Evolutionary conservation across 2,888 invertebrate genomes (phyloP), one percentile per base, ranked within the genome.

Genomic region (Ashinkailepas kermadecensis): DNA sequence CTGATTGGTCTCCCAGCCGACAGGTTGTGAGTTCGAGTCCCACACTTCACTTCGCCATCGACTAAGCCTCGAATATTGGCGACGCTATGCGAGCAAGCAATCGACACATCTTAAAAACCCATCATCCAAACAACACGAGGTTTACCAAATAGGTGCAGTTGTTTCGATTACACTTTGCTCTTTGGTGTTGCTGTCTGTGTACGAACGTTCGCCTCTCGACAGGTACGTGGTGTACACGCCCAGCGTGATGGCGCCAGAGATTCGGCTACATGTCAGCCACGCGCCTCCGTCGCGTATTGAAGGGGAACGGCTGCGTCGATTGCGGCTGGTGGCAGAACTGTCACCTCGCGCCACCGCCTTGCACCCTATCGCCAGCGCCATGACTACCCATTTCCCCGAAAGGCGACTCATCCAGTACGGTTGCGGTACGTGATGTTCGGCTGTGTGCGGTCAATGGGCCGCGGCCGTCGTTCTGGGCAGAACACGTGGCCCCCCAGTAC

Each of bases 331-430:
- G 70, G 88, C 88, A 62, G 87, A 91, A 79, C 86, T 94, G 79
- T 90, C 91, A 57, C 91, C 92, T 57, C 91, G 91, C 85, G 88
- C 93, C 74, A 89, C 90, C 1, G 88, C 92, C 84, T 88, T 96
- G 82, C 96, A 96, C 91, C 93, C 92, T 64, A 91, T 96, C 83
- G 91, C 92, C 59, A 92, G 93, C 81, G 92, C 93, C 1, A 94
- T 93, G 92, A 91, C 91, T 83, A 96, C 97, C 4, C 95, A 95
- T 88, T 99, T 99, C 89, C 99, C 99, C 25, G 99, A 99, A 89
- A 93, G 96, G n/a, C 90, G 97, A 82, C 91, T 99, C 81, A 97
- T 99, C 87, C 98, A 99, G 88, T 99, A 98, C 88, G 99, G 99
- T 89, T 99, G 99, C 89, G 99, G 97, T 89, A 87, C 87, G 90